These are phyloP conservation scores for Sebastes minor DNA, from an alignment of 2,797 vertebrate species.

Conservation along the genomic window DNA sequence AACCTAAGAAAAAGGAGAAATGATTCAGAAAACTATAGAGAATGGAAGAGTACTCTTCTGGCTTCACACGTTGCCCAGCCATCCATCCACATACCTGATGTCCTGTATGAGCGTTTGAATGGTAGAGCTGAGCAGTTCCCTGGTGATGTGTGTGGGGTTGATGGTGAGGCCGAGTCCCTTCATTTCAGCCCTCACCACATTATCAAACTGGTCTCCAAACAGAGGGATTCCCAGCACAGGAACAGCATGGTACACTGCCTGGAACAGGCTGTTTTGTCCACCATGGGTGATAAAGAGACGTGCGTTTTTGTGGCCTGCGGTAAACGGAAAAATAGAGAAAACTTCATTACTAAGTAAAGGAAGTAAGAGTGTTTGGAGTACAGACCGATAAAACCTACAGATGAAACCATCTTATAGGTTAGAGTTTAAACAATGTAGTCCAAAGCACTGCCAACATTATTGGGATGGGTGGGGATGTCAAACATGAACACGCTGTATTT, in stretches of 20 bases:
- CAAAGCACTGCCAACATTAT: neutral
- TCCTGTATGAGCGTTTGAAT: constrained; percentile 74
- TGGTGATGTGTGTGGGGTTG: constrained; percentile 64
- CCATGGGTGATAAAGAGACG: constrained; percentile 81
- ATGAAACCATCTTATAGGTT: neutral
- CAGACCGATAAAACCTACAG: neutral
- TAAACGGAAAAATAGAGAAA: constrained; percentile 1
- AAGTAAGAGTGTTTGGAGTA: neutral
- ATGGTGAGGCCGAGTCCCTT: constrained; percentile 77
- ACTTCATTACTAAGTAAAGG: neutral
- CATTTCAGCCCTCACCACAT: constrained; percentile 72
- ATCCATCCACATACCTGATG: constrained; percentile 58
- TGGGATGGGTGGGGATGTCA: neutral
- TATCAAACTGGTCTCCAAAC: constrained; percentile 81
- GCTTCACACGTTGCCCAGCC: neutral
- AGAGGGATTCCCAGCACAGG: constrained; percentile 81
- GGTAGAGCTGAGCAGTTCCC: constrained; percentile 62
- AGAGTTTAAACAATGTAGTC: neutral
- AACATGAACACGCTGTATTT: neutral
- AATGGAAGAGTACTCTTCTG: neutral
- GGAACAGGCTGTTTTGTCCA: constrained; percentile 81
- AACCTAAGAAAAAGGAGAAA: constrained; percentile 61
- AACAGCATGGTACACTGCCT: constrained; percentile 81
- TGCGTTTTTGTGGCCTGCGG: constrained; percentile 70
- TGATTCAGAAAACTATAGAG: neutral